These are phyloP conservation scores for Allobates femoralis DNA, from an alignment of 2,797 vertebrate genomes.

Conservation along the genomic window DNA sequence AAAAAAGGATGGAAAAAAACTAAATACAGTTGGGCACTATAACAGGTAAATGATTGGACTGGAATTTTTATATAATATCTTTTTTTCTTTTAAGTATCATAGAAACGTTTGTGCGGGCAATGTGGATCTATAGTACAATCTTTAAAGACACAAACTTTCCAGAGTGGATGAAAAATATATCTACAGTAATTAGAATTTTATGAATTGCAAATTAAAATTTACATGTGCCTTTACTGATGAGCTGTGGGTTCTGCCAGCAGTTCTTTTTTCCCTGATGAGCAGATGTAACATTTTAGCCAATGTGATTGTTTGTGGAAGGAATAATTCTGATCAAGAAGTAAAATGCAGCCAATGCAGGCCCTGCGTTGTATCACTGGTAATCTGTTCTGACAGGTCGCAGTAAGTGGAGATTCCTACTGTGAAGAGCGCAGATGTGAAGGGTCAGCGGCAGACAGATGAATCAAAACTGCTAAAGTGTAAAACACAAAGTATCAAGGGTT, in stretches of 20 bases:
- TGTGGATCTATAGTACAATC: background rate
- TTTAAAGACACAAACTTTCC: conserved; percentile 4
- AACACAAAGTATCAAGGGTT: conserved; percentile 86
- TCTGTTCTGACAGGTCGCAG: conserved; percentile 85
- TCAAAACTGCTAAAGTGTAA: conserved; percentile 90
- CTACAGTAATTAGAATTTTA: conserved; percentile 74
- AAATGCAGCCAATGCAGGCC: conserved; percentile 88
- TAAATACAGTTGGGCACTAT: too few relatives aligned
- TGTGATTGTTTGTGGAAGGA: conserved; percentile 99
- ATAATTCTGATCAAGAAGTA: conserved; percentile 95
- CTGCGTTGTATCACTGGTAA: conserved; percentile 89
- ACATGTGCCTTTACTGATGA: conserved; percentile 72
- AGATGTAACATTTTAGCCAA: conserved; percentile 97
- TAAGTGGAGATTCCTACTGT: conserved; percentile 89
- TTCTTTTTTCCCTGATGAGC: conserved; percentile 81
- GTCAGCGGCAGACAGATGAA: conserved; percentile 80
- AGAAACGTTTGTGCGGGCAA: background rate
- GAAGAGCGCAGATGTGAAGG: conserved; percentile 83
- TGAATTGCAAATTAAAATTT: conserved; percentile 75
- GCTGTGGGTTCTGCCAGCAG: conserved; percentile 83
- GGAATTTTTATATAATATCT: background rate
- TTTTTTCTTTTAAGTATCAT: background rate
- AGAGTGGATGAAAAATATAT: conserved; percentile 15
- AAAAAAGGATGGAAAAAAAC: background rate
- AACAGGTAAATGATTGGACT: too few relatives aligned